Percentiles rank a stretch among this genome's conserved stretches.
Evolutionary conservation across 2,797 vertebrate genomes (phyloP).

Genomic region (Lateolabrax maculatus): DNA sequence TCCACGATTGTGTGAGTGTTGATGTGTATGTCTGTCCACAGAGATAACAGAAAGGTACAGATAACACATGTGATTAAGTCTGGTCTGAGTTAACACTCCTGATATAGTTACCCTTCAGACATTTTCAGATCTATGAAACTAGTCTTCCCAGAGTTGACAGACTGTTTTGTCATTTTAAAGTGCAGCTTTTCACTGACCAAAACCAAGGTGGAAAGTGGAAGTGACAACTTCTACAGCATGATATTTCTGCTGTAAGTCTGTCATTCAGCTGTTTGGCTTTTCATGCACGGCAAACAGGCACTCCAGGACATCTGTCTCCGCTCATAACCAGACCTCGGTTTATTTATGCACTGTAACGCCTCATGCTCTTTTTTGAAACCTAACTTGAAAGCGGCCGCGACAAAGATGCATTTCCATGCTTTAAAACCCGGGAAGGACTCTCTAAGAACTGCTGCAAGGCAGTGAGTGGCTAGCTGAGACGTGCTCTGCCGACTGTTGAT

Average conservation of each 20-base stretch:
- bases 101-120: slow-evolving; percentile 4
- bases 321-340: slow-evolving; percentile 24
- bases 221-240: not conserved
- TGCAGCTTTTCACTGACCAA: slow-evolving; percentile 3
- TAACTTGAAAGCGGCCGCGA: slow-evolving; percentile 2
- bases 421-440: slow-evolving; percentile 18
- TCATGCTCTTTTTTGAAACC: slow-evolving; percentile 1
- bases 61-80: slow-evolving; percentile 38
- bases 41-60: slow-evolving; percentile 35
- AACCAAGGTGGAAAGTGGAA: slow-evolving; percentile 28
- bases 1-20: slow-evolving; percentile 11
- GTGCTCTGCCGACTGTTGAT: slow-evolving; percentile 40
- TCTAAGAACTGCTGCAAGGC: slow-evolving; percentile 28
- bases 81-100: slow-evolving; percentile 11
- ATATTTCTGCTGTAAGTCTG: slow-evolving; percentile 22
- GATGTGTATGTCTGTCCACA: slow-evolving; percentile 18
- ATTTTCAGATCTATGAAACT: slow-evolving; percentile 8
- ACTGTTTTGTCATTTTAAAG: slow-evolving; percentile 28
- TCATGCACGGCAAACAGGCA: slow-evolving; percentile 30
- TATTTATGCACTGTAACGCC: slow-evolving; percentile 23
- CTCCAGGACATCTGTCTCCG: slow-evolving; percentile 39
- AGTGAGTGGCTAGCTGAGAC: slow-evolving; percentile 39
- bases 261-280: slow-evolving; percentile 32
- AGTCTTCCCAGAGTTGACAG: not conserved
- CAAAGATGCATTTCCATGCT: slow-evolving; percentile 38